These are phyloP conservation scores for Oxytorus armatus DNA, from an alignment of 2,888 invertebrate genomes.

Conservation along the genomic window DNA sequence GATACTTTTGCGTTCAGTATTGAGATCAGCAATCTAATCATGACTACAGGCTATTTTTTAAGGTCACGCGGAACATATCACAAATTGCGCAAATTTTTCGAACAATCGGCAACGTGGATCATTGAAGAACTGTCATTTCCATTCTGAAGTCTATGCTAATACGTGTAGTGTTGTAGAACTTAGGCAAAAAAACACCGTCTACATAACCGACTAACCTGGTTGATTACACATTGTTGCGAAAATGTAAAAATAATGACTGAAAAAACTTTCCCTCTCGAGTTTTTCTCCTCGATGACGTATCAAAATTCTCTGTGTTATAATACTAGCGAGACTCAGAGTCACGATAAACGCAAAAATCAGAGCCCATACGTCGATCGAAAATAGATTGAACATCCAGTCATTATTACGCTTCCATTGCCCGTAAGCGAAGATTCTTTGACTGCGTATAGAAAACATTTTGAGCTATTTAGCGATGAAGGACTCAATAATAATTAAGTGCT, in stretches of 20 bases:
- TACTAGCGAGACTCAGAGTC: constrained; percentile 62
- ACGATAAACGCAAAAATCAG: constrained; percentile 59
- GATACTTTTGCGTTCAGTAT: too few relatives aligned
- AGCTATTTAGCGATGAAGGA: not conserved
- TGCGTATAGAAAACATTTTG: not conserved
- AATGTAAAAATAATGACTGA: constrained; percentile 70
- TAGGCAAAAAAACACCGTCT: too few relatives aligned
- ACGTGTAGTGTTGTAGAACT: too few relatives aligned
- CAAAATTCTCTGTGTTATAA: constrained; percentile 55
- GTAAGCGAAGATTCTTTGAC: constrained; percentile 23
- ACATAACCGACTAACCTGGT: constrained; percentile 69
- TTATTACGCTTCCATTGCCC: constrained; percentile 46
- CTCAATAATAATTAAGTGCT: too few relatives aligned
- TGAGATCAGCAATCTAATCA: too few relatives aligned
- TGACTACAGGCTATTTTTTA: too few relatives aligned
- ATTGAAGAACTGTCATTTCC: too few relatives aligned
- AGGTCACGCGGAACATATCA: too few relatives aligned
- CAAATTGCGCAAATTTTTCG: too few relatives aligned
- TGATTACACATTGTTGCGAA: constrained; percentile 71
- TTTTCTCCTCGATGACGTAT: not conserved
- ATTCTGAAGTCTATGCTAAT: too few relatives aligned
- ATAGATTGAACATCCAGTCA: constrained; percentile 73
- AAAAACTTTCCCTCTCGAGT: not conserved
- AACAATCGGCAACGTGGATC: too few relatives aligned
- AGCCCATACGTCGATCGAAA: constrained; percentile 68